Conservation (phyloP, 2,888 invertebrate species). For the Eilema griseolum region DNA sequence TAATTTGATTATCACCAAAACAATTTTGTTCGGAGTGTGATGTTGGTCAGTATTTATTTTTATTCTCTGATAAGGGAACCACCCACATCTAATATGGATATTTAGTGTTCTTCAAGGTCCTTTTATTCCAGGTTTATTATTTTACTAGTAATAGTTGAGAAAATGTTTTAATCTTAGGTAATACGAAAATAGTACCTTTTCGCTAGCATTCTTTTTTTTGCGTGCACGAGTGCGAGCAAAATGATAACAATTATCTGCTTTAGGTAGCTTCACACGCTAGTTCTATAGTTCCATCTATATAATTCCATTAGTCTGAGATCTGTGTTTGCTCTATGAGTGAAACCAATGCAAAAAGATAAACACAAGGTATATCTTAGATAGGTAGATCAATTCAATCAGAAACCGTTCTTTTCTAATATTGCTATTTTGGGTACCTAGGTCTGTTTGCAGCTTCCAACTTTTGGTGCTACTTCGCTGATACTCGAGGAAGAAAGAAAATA, state of each 20-base stretch:
- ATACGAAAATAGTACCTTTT: no score
- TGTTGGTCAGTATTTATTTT: not conserved
- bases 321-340: no score
- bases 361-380: no score
- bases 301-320: no score
- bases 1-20: slow-evolving; percentile 5
- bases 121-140: not conserved
- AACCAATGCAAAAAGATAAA: no score
- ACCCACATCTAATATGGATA: slow-evolving; percentile 59
- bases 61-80: slow-evolving; percentile 22
- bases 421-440: not conserved
- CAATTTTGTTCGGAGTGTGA: not conserved
- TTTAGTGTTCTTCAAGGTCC: not conserved
- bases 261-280: no score
- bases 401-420: no score
- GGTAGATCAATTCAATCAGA: no score
- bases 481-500: slow-evolving; percentile 3
- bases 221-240: no score
- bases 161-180: not conserved
- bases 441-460: not conserved
- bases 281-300: no score
- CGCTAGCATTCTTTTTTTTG: no score
- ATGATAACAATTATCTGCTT: no score
- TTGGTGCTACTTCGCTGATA: slow-evolving; percentile 12
- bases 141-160: not conserved